Base-by-base conservation (phyloP, 2,113 vertebrate species). In the Asarcornis scutulata region DNA sequence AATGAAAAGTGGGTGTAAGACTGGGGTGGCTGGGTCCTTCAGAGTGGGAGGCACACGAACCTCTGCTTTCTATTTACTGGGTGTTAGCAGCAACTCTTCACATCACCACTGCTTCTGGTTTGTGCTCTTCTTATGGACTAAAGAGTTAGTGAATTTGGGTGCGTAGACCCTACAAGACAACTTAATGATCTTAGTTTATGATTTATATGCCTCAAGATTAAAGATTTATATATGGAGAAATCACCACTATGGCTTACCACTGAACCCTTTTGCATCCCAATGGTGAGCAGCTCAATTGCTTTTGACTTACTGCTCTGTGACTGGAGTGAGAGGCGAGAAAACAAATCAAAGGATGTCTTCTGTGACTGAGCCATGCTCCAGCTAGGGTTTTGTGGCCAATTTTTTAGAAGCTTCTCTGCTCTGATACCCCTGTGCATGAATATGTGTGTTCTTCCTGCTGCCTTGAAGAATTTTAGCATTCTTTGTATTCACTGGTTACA, bases 391-490 rank as follows among this genome's bases (percentile, higher is more conserved):
- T 46, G 32, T 53, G 44, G 48, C 36, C 17, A 5, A 40, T 77
- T 66, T 67, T 86, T 32, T 40, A 72, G 21, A 88, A 79, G 2
- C 64, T 75, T 59, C 34, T 88, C 56, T 93, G 48, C 6, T 83
- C 42, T 86, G 46, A 68, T 58, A 67, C 4, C 3, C 6, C 6
- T 68, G 26, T 67, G 11, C 38, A 40, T 69, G 38, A 60, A 32
- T 67, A 72, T n/a, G 7, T 38, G 23, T 55, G 34, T 38, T 64
- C 11, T 38, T 86, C n/a, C 11, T 20, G 9, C 13, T 87, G 42
- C 60, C 32, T 32, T 73, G 48, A 83, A 93, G 62, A 89, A 52
- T 68, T 88, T 94, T 53, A 86, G 46, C 78, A 58, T 84, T 92
- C 78, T 89, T 92, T 94, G 58, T 89, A 62, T 79, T 84, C 62